Conservation (phyloP, 1,140 invertebrate species). For the Eciton burchellii region DNA sequence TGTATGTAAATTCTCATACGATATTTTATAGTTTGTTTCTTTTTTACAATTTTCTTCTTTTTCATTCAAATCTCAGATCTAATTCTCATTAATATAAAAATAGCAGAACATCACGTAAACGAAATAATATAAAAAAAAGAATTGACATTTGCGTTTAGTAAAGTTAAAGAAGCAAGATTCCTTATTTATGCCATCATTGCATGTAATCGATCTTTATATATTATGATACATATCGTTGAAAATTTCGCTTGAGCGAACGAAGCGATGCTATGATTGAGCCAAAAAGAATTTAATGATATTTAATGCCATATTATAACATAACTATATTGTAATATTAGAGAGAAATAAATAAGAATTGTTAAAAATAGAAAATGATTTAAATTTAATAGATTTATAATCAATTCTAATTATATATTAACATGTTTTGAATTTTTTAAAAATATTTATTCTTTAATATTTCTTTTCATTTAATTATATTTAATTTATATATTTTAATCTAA, state of each 20-base stretch:
- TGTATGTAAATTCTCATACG: neutral
- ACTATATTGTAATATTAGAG: conserved; percentile 67
- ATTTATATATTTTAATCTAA: too few relatives aligned
- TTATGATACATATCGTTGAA: conserved; percentile 28
- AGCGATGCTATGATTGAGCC: conserved; percentile 66
- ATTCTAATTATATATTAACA: neutral
- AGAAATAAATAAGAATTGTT: conserved; percentile 63
- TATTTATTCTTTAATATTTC: too few relatives aligned
- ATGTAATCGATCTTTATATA: conserved; percentile 21
- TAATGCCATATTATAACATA: conserved; percentile 75
- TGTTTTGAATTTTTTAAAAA: too few relatives aligned
- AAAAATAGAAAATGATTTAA: neutral
- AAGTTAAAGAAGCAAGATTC: conserved; percentile 27
- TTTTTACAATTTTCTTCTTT: neutral
- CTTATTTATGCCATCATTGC: conserved; percentile 30
- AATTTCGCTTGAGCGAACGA: conserved; percentile 21
- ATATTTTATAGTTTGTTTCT: neutral
- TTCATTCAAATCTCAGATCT: neutral
- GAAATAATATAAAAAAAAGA: neutral
- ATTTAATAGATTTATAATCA: neutral
- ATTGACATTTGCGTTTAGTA: neutral
- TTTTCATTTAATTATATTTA: neutral
- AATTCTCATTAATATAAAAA: neutral
- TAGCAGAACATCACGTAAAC: neutral
- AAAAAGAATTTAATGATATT: conserved; percentile 75